Evolutionary conservation across 2,113 vertebrate genomes (phyloP), one percentile per base, ranked within the genome.

Genomic region (Aviceda subcristata): DNA sequence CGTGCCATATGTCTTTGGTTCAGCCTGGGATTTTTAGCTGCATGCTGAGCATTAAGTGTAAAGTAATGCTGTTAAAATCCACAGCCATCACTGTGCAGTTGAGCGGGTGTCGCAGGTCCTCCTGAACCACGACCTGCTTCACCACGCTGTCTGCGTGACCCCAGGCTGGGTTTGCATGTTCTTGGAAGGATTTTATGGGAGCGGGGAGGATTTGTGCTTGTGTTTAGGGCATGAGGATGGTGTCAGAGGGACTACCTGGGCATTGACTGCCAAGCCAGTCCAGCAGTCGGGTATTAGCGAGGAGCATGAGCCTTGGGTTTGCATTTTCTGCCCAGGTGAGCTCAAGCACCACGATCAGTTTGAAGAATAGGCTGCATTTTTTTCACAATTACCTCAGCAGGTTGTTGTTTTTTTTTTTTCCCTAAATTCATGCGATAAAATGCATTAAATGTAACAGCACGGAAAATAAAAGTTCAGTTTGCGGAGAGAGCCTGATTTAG

Each of bases 381-480:
- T 76, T 73, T 64, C 78, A 30, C 88, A 91, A 92, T 96, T 91
- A 84, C 90, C 62, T 79, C 76, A 32, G 64, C 30, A 4, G 18
- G 39, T 15, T 22, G n/a, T 48, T 21, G 3, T 15, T 26, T 51
- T 36, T 64, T 57, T 38, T 32, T 21, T 34, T 73, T 56, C 29
- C 4, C 90, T 97, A 83, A 96, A 96, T 84, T 69, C 55, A 13
- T 48, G 92, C 7, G 26, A 94, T 97, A 96, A 95, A 97, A 96
- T 20, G 36, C 94, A 94, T 95, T 92, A 94, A 95, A 93, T 71
- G 88, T 90, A 96, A 90, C 92, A 88, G 83, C 84, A 96, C 0
- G 23, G 94, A 83, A 95, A 94, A 96, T 87, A 95, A 97, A 96
- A 92, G 80, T 89, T 97, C 53, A 23, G 68, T 68, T 90, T 81